These are phyloP conservation scores for Melanotaenia trifasciata DNA, from an alignment of 2,797 vertebrate species.

Conservation along the genomic window DNA sequence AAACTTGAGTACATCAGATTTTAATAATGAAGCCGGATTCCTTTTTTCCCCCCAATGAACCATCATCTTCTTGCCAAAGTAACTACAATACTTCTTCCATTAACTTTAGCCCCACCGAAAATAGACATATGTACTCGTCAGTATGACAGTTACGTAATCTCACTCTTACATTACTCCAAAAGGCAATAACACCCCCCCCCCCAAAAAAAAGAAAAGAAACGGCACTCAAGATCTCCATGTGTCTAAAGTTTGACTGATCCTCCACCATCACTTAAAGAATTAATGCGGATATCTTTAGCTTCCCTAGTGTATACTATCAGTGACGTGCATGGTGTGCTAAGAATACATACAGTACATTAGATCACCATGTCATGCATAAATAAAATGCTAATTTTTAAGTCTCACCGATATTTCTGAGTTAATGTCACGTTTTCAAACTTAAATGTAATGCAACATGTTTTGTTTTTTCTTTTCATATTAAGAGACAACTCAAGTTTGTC, in stretches of 20 bases:
- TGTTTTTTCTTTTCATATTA: slow-evolving; percentile 17
- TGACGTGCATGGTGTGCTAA: slow-evolving; percentile 38
- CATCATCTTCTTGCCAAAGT: not conserved
- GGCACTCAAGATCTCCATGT: not conserved
- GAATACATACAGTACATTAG: slow-evolving; percentile 28
- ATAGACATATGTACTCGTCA: not conserved
- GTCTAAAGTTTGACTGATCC: slow-evolving; percentile 24
- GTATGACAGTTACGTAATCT: slow-evolving; percentile 5
- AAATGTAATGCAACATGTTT: slow-evolving; percentile 21
- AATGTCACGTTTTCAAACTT: slow-evolving; percentile 17
- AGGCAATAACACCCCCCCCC: not conserved
- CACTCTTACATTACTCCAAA: not conserved
- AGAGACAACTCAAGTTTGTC: too few relatives aligned
- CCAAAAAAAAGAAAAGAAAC: not conserved
- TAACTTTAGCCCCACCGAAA: not conserved
- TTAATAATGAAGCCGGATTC: too few relatives aligned
- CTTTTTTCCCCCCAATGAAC: not conserved
- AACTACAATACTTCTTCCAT: not conserved
- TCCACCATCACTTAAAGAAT: slow-evolving; percentile 22
- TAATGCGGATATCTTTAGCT: slow-evolving; percentile 28
- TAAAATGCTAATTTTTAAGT: slow-evolving; percentile 51
- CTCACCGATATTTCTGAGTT: slow-evolving; percentile 43
- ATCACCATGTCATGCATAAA: slow-evolving; percentile 59
- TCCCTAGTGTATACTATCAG: not conserved
- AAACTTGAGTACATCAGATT: too few relatives aligned